Evolutionary conservation across 2,888 invertebrate genomes (phyloP).

Genomic region (Linyphia triangularis): DNA sequence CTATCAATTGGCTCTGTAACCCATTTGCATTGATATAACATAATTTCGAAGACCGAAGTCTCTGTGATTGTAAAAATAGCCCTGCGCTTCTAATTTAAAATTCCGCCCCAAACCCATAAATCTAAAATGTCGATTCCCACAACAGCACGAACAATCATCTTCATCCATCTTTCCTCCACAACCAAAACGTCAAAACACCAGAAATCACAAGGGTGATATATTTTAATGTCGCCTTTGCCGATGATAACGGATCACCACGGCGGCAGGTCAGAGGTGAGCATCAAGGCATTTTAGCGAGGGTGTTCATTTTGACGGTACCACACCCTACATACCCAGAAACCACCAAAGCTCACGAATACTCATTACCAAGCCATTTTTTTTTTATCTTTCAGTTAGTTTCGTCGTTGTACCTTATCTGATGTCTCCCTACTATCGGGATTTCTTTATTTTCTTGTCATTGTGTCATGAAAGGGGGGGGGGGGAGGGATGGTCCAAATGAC

Average conservation of each 20-base stretch:
- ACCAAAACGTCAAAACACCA: conserved; percentile 3
- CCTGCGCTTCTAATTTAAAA: no score
- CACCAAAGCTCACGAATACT: background rate
- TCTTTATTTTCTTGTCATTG: conserved; percentile 3
- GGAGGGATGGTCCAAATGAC: conserved; percentile 45
- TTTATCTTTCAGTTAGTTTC: background rate
- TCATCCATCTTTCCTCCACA: background rate
- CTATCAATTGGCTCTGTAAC: no score
- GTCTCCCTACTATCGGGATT: background rate
- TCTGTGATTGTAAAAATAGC: no score
- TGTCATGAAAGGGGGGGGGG: conserved; percentile 3
- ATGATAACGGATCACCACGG: background rate
- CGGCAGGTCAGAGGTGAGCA: background rate
- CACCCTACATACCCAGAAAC: conserved; percentile 68
- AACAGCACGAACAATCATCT: background rate
- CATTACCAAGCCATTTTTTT: background rate
- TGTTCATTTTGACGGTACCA: conserved; percentile 54
- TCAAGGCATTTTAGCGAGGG: conserved; percentile 51
- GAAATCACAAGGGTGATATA: background rate
- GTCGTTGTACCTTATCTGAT: background rate
- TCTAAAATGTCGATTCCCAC: no score
- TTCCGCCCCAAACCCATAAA: no score
- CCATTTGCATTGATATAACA: no score
- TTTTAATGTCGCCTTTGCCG: background rate
- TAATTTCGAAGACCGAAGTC: no score